phyloP scores from a whole-genome alignment of 2,888 invertebrate species.

The Cerastis rubricosa region DNA sequence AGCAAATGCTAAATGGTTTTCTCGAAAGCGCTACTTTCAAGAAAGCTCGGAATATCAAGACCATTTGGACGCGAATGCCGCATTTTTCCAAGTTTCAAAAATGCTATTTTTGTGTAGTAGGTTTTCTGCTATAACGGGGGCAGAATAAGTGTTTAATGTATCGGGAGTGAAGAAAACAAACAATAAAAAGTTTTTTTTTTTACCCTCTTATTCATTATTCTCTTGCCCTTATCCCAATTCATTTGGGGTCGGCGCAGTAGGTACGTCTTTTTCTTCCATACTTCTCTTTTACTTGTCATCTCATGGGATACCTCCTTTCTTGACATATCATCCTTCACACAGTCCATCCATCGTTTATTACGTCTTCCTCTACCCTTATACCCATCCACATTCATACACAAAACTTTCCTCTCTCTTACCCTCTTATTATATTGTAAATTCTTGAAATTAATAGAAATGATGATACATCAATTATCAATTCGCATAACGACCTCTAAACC shows the following conservation, averaged over 20 bases:
- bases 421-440: background rate
- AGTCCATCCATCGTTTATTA: no score
- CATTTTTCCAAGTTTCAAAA: background rate
- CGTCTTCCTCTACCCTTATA: no score
- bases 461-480: background rate
- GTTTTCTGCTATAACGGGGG: background rate
- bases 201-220: background rate
- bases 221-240: no score
- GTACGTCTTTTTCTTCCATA: no score
- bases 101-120: background rate
- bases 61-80: background rate
- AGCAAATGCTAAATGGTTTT: background rate
- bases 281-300: no score
- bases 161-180: background rate
- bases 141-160: background rate
- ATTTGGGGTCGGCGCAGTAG: no score
- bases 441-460: background rate
- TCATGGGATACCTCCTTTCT: no score
- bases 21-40: background rate
- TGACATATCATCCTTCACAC: no score
- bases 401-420: no score
- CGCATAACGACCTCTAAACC: background rate
- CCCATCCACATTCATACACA: no score
- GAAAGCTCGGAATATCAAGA: background rate
- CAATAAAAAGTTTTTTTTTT: background rate